Evolutionary conservation across 1,140 invertebrate genomes (phyloP).

Genomic region (Mycetomoellerius zeteki): DNA sequence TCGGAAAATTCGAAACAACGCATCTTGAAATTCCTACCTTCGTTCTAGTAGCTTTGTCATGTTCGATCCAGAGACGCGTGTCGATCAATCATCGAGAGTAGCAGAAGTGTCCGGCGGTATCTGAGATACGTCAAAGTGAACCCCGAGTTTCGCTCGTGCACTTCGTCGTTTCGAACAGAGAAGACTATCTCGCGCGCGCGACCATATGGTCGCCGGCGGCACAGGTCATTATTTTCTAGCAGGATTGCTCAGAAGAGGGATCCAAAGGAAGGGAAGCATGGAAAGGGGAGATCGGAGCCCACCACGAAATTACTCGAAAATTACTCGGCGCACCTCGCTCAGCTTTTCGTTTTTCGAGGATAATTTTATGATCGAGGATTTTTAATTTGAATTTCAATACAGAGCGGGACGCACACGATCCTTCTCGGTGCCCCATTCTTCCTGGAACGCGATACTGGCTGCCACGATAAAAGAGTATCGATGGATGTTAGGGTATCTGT

Average conservation of each 20-base stretch:
- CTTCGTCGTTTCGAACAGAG: conserved; percentile 67
- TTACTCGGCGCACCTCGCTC: conserved; percentile 50
- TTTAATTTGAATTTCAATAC: conserved; percentile 62
- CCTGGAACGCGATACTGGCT: conserved; percentile 27
- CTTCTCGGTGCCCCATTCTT: conserved; percentile 21
- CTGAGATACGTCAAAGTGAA: conserved; percentile 46
- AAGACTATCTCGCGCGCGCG: conserved; percentile 85
- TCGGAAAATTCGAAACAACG: conserved; percentile 17
- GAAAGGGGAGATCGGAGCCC: conserved; percentile 69
- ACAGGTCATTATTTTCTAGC: conserved; percentile 61
- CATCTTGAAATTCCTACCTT: not conserved
- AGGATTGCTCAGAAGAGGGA: conserved; percentile 20
- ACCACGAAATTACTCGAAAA: conserved; percentile 73
- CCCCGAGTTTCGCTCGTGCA: conserved; percentile 25
- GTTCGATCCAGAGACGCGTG: conserved; percentile 11
- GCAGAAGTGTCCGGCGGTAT: conserved; percentile 29
- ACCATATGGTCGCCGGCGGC: conserved; percentile 84
- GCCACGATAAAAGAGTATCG: not conserved
- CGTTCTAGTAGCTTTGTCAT: conserved; percentile 23
- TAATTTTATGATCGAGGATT: conserved; percentile 57
- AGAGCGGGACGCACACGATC: not conserved
- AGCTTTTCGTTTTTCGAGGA: conserved; percentile 51
- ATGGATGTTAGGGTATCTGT: not conserved
- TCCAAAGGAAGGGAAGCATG: conserved; percentile 22
- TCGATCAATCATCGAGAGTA: conserved; percentile 48